A percentile compares a stretch with the other conserved stretches of the same genome.
These are phyloP conservation scores for Alouatta palliata DNA, from an alignment of 2,113 vertebrate genomes.

Conservation along the genomic window DNA sequence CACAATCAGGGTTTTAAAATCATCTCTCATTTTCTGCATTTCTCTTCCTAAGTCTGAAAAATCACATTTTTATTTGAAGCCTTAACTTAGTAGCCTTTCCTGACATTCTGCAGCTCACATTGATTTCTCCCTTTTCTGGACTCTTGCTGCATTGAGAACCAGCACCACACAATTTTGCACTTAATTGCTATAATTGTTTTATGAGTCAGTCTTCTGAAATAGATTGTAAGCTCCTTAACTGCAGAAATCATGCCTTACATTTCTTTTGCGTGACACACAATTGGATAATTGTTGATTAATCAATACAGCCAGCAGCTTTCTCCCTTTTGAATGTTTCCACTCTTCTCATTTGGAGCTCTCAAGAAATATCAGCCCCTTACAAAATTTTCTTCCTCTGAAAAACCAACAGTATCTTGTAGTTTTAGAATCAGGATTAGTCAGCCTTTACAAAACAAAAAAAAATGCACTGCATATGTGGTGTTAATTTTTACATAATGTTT, in stretches of 20 bases:
- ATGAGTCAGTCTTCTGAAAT: conserved; percentile 56
- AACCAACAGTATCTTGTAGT: not conserved
- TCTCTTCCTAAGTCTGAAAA: conserved; percentile 30
- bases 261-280: conserved; percentile 44
- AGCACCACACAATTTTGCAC: conserved; percentile 38
- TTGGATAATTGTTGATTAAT: conserved; percentile 55
- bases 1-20: conserved; percentile 11
- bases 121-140: conserved; percentile 17
- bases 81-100: conserved; percentile 41
- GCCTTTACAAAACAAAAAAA: not conserved
- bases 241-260: conserved; percentile 46
- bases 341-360: not conserved
- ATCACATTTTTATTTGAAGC: conserved; percentile 42
- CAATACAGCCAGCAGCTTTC: conserved; percentile 26
- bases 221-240: conserved; percentile 44
- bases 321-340: conserved; percentile 25
- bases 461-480: not conserved
- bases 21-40: conserved; percentile 18
- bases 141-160: conserved; percentile 30
- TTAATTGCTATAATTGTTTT: conserved; percentile 61
- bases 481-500: not conserved
- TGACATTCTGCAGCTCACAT: conserved; percentile 11
- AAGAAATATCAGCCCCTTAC: not conserved
- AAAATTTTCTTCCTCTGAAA: not conserved
- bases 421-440: not conserved